Percentiles rank a stretch among this genome's conserved stretches.
Conservation (phyloP, 2,113 vertebrate genomes). For the Myotis lucifugus region DNA sequence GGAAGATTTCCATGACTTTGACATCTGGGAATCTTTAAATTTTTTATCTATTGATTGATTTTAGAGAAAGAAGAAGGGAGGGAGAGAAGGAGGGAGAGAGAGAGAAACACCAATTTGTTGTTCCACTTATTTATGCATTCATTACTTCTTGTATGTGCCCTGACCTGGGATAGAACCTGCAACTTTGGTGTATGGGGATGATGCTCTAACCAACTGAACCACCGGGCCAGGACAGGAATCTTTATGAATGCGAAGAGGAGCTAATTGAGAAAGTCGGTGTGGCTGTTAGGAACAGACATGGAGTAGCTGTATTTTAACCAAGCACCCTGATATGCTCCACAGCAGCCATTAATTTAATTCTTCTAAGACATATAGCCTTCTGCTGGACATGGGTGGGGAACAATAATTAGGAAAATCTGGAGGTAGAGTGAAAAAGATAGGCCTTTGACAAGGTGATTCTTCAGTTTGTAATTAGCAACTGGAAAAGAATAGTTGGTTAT, state of each 20-base stretch:
- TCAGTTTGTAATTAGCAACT: constrained; percentile 62
- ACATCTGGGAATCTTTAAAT: constrained; percentile 68
- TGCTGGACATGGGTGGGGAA: neutral
- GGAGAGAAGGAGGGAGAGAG: too few relatives aligned
- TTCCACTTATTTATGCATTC: neutral
- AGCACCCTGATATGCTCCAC: neutral
- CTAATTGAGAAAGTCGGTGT: constrained; percentile 47
- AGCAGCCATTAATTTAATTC: constrained; percentile 56
- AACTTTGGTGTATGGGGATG: neutral
- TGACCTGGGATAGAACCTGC: neutral
- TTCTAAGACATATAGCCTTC: constrained; percentile 50
- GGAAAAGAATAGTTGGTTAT: neutral
- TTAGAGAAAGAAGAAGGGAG: neutral
- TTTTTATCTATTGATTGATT: neutral
- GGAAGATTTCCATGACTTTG: constrained; percentile 64
- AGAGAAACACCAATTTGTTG: neutral
- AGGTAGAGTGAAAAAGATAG: constrained; percentile 46
- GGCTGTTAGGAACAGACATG: neutral
- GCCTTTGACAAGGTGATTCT: constrained; percentile 61
- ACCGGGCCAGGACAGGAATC: neutral
- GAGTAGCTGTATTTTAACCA: constrained; percentile 31
- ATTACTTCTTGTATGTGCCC: neutral
- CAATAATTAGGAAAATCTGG: constrained; percentile 60
- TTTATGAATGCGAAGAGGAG: constrained; percentile 22
- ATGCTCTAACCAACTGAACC: neutral